These are phyloP conservation scores for Oryctes rhinoceros DNA, from an alignment of 1,140 invertebrate genomes.

Conservation along the genomic window DNA sequence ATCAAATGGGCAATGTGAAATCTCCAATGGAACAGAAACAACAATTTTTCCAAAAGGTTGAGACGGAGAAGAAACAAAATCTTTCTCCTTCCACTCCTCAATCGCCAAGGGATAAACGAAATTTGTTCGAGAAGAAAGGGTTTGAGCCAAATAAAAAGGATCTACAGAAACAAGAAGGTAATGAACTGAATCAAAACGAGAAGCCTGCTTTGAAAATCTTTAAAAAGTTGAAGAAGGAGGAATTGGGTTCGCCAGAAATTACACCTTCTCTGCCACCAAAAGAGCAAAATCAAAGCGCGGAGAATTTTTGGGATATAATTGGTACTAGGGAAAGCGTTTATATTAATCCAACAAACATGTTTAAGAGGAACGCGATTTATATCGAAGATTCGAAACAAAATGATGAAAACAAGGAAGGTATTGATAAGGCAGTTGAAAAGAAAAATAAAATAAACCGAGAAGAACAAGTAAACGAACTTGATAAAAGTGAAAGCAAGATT, in stretches of 20 bases:
- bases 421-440: background rate
- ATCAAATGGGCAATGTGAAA: no score
- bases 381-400: conserved; percentile 3
- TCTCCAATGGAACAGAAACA: no score
- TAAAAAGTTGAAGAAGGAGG: conserved; percentile 26
- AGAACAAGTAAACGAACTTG: conserved; percentile 39
- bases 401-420: conserved; percentile 5
- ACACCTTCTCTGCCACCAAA: conserved; percentile 40
- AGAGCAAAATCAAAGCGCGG: conserved; percentile 49
- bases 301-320: conserved; percentile 66
- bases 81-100: no score
- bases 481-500: background rate
- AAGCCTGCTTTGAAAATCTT: conserved; percentile 38
- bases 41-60: no score
- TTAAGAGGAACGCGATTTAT: conserved; percentile 15
- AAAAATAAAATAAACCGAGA: conserved; percentile 27
- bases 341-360: background rate
- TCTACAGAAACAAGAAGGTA: no score
- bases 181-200: conserved; percentile 13
- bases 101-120: no score
- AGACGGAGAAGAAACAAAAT: no score
- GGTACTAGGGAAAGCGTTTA: conserved; percentile 56
- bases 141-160: no score
- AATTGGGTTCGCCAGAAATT: background rate
- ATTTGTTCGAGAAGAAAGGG: no score